Percentiles rank a stretch among this genome's conserved stretches.
These are phyloP conservation scores for Catharus bicknelli DNA, from an alignment of 2,113 vertebrate species.

Conservation along the genomic window DNA sequence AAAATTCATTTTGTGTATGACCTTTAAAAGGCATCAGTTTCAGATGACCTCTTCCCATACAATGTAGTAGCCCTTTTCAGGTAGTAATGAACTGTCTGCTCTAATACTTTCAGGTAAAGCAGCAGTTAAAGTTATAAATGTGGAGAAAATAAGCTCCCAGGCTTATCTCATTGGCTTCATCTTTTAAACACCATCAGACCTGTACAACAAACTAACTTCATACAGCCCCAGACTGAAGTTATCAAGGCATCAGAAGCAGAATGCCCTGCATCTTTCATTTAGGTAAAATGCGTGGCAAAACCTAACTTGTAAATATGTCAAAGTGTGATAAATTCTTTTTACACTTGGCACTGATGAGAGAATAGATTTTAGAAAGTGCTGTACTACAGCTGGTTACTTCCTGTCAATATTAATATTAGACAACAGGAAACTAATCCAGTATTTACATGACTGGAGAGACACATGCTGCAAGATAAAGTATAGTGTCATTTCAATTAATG, in stretches of 20 bases:
- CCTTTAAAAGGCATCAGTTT: slow-evolving; percentile 57
- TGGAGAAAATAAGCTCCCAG: slow-evolving; percentile 30
- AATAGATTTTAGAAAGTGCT: neutral
- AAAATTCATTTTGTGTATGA: slow-evolving; percentile 42
- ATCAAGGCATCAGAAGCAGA: neutral
- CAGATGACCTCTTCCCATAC: slow-evolving; percentile 43
- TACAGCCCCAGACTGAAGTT: neutral
- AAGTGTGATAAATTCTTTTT: neutral
- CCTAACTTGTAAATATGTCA: neutral
- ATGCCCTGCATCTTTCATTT: neutral
- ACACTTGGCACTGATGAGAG: neutral
- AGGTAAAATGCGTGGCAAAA: neutral
- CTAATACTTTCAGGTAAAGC: slow-evolving; percentile 9
- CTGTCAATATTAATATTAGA: neutral
- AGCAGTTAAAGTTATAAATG: slow-evolving; percentile 30
- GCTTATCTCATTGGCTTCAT: slow-evolving; percentile 31
- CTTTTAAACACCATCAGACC: slow-evolving; percentile 5
- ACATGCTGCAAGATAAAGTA: neutral
- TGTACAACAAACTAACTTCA: neutral
- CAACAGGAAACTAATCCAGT: neutral
- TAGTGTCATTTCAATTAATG: neutral
- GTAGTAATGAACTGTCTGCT: slow-evolving; percentile 53
- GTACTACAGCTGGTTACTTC: neutral
- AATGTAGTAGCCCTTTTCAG: slow-evolving; percentile 5
- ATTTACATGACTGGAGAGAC: neutral